Conservation (phyloP, 2,888 invertebrate genomes). For the Stomorhina lunata region DNA sequence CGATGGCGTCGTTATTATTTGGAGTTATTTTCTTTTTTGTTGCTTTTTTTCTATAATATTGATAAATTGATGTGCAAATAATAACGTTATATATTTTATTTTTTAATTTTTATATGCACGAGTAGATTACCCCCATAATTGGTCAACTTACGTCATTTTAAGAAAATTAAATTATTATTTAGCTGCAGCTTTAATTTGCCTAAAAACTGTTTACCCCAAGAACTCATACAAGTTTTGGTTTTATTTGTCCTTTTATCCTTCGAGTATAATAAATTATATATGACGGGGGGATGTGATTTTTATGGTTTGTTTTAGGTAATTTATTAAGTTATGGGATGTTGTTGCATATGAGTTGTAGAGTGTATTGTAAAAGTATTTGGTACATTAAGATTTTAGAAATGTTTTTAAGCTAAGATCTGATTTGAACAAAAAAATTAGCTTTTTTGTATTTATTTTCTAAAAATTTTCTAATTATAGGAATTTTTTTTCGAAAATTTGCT, state of each 20-base stretch:
- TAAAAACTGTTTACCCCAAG: conserved; percentile 4
- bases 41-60: conserved; percentile 9
- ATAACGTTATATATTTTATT: neutral
- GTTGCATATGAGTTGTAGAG: neutral
- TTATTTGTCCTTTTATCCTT: neutral
- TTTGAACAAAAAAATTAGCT: too few species aligned
- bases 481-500: too few species aligned
- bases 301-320: neutral
- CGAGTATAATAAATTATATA: neutral
- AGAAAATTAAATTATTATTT: neutral
- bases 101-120: conserved; percentile 5
- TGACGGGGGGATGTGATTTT: neutral
- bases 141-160: conserved; percentile 19
- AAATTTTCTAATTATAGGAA: too few species aligned
- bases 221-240: neutral
- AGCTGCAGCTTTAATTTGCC: conserved; percentile 15
- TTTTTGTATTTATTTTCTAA: too few species aligned
- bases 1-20: conserved; percentile 13
- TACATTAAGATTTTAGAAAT: too few species aligned
- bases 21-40: conserved; percentile 24
- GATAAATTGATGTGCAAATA: conserved; percentile 36
- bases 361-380: neutral
- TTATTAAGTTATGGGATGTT: neutral
- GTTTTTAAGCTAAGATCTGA: too few species aligned
- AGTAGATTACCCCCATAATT: neutral